Base-by-base conservation (phyloP, 2,113 vertebrate genomes). In the Atrichornis clamosus region DNA sequence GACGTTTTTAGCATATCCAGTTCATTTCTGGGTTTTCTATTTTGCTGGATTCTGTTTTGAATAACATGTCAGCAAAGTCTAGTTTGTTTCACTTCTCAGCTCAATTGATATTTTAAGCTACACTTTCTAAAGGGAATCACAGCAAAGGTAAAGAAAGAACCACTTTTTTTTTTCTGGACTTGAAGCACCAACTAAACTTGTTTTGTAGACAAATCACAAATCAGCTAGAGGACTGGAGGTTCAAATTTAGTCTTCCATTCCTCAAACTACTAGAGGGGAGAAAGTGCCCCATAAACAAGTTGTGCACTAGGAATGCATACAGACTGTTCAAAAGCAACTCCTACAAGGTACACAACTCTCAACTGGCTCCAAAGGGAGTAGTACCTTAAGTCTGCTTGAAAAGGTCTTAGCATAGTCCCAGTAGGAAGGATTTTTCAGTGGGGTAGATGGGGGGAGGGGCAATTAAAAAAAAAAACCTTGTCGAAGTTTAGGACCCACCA, bases 401-500 rank as follows among this genome's bases (percentile, higher is more conserved):
- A 92, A 92, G 15, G 62, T 53, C 56, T 67, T 52, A 67, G 27
- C 9, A 78, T 4, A 46, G 47, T 63, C 62, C 9, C 83, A 82
- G 68, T 20, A 86, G 26, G 26, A 96, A 73, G 39, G 37, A 92
- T 88, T 96, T 58, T 64, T 87, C 81, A 89, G 39, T 35, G 3
- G 14, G 5, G 5, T n/a, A 64, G 10, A 65, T 23, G 21, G 33
- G 11, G 6, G 9, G 4, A 52, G 15, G 8, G 37, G 12, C 0
- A 0, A 41, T 35, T 1, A 8, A 37, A 23, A 53, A 72, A 27
- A 7, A 33, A 9, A 30, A 62, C 20, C 9, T 41, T 68, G 11
- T 53, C 90, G 13, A 91, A 75, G 53, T 84, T 94, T 32, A 93
- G 60, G 72, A 93, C 17, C 39, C 49, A 93, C 13, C 6, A 95